phyloP scores from a whole-genome alignment of 2,797 vertebrate species.

The Sylvilagus floridanus region DNA sequence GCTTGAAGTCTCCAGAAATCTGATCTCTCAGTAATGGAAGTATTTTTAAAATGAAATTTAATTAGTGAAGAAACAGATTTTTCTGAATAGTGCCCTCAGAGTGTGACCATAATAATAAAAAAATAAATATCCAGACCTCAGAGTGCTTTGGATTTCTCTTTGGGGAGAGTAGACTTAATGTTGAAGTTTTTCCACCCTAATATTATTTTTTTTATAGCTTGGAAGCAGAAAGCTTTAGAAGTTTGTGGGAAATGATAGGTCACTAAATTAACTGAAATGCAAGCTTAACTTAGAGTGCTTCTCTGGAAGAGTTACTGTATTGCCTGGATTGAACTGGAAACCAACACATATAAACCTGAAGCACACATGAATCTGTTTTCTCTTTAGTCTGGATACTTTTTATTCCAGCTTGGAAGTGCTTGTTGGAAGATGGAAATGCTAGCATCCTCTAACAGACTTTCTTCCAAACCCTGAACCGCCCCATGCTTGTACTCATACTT shows the following conservation, averaged over 20 bases:
- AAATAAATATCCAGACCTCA: background rate
- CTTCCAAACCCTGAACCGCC: background rate
- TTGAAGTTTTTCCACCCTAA: background rate
- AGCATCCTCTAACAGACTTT: background rate
- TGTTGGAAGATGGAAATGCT: background rate
- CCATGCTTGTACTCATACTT: background rate
- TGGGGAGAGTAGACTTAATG: background rate
- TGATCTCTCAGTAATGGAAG: background rate
- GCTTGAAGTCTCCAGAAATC: background rate
- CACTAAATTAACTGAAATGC: background rate
- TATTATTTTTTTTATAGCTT: conserved; percentile 4
- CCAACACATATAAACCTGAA: background rate
- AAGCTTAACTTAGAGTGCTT: background rate
- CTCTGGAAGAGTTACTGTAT: background rate
- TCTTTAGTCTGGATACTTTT: background rate
- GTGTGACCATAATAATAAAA: background rate
- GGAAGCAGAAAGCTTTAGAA: conserved; percentile 50
- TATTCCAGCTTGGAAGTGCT: background rate
- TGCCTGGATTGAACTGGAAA: conserved; percentile 21
- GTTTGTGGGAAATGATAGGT: background rate
- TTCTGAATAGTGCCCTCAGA: background rate
- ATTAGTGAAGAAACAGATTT: background rate
- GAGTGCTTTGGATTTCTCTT: background rate
- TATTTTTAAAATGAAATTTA: background rate
- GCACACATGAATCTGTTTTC: background rate